Evolutionary conservation across 2,113 vertebrate genomes (phyloP), one percentile per base, ranked within the genome.

Genomic region (Apodemus speciosus): DNA sequence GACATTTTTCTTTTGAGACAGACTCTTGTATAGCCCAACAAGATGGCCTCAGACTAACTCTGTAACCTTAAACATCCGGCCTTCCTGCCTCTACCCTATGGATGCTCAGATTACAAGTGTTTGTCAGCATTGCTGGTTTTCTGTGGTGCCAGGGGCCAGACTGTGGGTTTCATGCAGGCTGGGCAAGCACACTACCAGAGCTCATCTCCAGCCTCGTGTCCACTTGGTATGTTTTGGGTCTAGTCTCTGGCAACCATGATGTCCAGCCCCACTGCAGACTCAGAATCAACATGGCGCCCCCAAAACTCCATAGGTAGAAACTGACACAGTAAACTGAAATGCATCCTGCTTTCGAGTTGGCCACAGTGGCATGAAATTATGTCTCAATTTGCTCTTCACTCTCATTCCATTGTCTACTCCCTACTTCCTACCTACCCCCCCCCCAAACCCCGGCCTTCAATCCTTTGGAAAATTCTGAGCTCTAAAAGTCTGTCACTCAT

Each of bases 361-460:
- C n/a, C 79, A 60, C 1, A 3, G 10, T 27, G 53, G 13, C n/a
- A 2, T 60, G n/a, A 64, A 46, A 64, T 84, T 20, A 11, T n/a
- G 38, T 64, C 93, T 84, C 49, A 73, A 0, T n/a, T 9, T 32
- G 6, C 30, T 18, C 40, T 84, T 9, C 32, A 4, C 30, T 18
- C 40, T 84, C 73, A 0, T 13, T 85, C 25, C 71, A 4, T 30
- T 40, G 3, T 40, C 40, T 60, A 23, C 21, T 58, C 49, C 46
- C 18, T 32, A 0, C 35, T n/a, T 35, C 11, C 49, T 35, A n/a
- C 5, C 6, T 2, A n/a, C n/a, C n/a, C n/a, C n/a, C n/a, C n/a
- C n/a, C n/a, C n/a, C n/a, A n/a, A n/a, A n/a, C 85, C 13, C 23
- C 10, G 71, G 76, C 21, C 85, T 88, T 77, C 18, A 58, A 62